Conservation (phyloP, 2,888 invertebrate genomes). For the Chrysolina oricalcia region DNA sequence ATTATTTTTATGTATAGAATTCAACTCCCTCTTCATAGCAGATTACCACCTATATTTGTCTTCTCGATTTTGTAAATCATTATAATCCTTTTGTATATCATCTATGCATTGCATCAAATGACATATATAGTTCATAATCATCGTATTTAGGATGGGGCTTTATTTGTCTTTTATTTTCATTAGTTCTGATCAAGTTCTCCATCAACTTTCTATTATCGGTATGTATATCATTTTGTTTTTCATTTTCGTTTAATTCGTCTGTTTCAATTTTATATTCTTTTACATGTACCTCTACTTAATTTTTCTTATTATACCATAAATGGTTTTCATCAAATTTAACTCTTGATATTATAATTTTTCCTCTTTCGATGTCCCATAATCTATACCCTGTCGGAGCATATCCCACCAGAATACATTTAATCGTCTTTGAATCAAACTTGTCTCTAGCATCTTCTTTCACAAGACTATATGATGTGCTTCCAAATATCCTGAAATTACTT, state of each 20-base stretch:
- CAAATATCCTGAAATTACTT: slow-evolving; percentile 7
- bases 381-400: background rate
- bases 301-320: no score
- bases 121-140: background rate
- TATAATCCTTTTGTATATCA: background rate
- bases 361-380: no score
- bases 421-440: background rate
- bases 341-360: no score
- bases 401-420: background rate
- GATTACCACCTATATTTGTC: slow-evolving; percentile 13
- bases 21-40: slow-evolving; percentile 23
- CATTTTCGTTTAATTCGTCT: no score
- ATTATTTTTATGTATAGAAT: background rate
- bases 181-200: no score
- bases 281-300: no score
- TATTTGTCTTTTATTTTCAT: background rate
- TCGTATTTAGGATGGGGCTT: background rate
- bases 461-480: slow-evolving; percentile 5
- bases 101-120: slow-evolving; percentile 14
- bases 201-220: no score
- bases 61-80: background rate
- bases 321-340: no score
- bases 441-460: background rate
- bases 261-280: no score
- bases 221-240: no score